Evolutionary conservation across 2,113 vertebrate species (phyloP), one percentile per base, ranked within the genome.

Genomic region (Pontoporia blainvillei): DNA sequence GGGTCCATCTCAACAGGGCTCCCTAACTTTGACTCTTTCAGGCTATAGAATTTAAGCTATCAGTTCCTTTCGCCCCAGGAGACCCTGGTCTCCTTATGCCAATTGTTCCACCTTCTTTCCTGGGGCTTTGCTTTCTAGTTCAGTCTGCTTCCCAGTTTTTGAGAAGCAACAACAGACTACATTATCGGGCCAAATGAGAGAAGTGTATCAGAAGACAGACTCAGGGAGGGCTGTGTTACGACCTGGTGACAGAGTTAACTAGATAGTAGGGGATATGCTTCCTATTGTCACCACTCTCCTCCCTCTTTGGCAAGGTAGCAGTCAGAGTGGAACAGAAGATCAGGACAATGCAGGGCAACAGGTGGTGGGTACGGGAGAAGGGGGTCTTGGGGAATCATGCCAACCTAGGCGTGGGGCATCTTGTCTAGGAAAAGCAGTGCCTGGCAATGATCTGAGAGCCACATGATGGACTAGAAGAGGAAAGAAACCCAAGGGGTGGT

Each of bases 121-220:
- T 41, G 49, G 46, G 41, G 11, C 62, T 86, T 88, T 92, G 6
- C 27, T 93, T 78, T 96, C 90, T 73, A 10, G 31, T 54, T 97
- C 27, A 34, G n/a, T 73, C 23, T 41, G 69, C 59, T 84, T 81
- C 34, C 34, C 57, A 76, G 46, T 67, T 95, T 95, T 64, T 14
- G 13, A 92, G 75, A n/a, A 76, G 21, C 49, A 97, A n/a, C 13
- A 31, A 27, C 18, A 34, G 86, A 41, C 46, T 10, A 23, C 8
- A 18, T 23, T 46, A 62, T 27, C 49, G 34, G 61, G 29, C 8
- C 66, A 90, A 81, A 86, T 7, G 5, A 69, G 61, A 96, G n/a
- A n/a, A 27, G 3, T 17, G 0, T 27, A 52, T 34, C 23, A 27
- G 64, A 75, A 81, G 64, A 64, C 17, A 3, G 71, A 64, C 10